These are phyloP conservation scores for Apus apus DNA, from an alignment of 2,113 vertebrate genomes.

Conservation along the genomic window DNA sequence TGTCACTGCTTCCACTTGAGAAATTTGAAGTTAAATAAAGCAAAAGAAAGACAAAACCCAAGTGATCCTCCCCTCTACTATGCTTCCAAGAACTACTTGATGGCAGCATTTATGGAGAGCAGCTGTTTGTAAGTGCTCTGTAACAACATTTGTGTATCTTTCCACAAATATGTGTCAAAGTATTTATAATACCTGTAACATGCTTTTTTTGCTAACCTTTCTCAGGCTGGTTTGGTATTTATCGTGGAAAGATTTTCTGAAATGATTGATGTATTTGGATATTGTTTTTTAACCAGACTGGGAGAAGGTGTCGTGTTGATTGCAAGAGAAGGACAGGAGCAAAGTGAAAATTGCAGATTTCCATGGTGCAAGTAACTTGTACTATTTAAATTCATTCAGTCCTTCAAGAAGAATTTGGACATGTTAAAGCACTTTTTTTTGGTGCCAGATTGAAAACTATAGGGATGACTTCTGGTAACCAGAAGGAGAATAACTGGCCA, in stretches of 20 bases:
- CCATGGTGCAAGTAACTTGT: background rate
- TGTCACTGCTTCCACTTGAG: background rate
- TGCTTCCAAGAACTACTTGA: background rate
- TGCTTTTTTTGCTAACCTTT: slow-evolving; percentile 58
- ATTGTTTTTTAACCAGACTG: background rate
- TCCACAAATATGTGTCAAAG: background rate
- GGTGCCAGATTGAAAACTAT: background rate
- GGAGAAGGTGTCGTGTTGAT: background rate
- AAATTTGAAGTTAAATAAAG: slow-evolving; percentile 4
- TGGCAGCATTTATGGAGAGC: background rate
- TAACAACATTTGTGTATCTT: background rate
- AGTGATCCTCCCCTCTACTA: background rate
- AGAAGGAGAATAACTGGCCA: background rate
- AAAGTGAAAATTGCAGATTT: background rate
- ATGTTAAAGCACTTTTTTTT: background rate
- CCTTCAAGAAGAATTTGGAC: background rate
- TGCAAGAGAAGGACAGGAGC: background rate
- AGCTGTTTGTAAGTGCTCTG: background rate
- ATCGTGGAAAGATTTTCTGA: slow-evolving; percentile 2
- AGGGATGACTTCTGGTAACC: background rate
- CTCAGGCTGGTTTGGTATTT: slow-evolving; percentile 46
- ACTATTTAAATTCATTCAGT: background rate
- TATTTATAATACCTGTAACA: background rate
- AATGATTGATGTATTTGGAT: slow-evolving; percentile 40
- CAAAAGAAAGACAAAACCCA: background rate